Conservation (phyloP, 2,797 vertebrate genomes). For the Psittacula derbiana region DNA sequence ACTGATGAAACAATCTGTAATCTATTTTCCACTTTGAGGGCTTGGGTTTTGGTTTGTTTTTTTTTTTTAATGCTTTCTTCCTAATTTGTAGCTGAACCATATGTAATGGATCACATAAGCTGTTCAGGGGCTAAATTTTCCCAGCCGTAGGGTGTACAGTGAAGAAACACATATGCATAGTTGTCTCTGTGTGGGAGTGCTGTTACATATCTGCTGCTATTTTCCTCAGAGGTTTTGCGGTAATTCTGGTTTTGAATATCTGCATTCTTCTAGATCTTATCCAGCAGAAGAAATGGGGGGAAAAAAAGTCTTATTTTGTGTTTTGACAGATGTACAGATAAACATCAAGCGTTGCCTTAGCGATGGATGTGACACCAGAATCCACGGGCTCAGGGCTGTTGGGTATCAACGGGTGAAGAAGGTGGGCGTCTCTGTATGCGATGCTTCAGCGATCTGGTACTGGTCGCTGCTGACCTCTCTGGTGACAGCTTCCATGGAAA, state of each 20-base stretch:
- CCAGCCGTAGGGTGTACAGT: neutral
- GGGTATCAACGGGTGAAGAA: slow-evolving; percentile 94
- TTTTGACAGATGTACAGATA: slow-evolving; percentile 91
- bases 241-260: neutral
- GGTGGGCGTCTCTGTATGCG: slow-evolving; percentile 91
- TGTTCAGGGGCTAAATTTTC: neutral
- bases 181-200: neutral
- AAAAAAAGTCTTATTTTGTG: neutral
- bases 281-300: neutral
- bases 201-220: neutral
- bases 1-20: neutral
- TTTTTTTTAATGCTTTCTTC: neutral
- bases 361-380: slow-evolving; percentile 95
- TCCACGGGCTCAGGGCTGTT: slow-evolving; percentile 91
- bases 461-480: slow-evolving; percentile 95
- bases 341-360: slow-evolving; percentile 98
- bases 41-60: neutral
- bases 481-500: slow-evolving; percentile 97
- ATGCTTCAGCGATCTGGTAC: slow-evolving; percentile 98
- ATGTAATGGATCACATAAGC: neutral
- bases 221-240: neutral
- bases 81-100: neutral
- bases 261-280: neutral
- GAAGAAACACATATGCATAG: neutral
- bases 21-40: neutral